Evolutionary conservation across 2,888 invertebrate genomes (phyloP).

Genomic region (Siphlonurus alternatus): DNA sequence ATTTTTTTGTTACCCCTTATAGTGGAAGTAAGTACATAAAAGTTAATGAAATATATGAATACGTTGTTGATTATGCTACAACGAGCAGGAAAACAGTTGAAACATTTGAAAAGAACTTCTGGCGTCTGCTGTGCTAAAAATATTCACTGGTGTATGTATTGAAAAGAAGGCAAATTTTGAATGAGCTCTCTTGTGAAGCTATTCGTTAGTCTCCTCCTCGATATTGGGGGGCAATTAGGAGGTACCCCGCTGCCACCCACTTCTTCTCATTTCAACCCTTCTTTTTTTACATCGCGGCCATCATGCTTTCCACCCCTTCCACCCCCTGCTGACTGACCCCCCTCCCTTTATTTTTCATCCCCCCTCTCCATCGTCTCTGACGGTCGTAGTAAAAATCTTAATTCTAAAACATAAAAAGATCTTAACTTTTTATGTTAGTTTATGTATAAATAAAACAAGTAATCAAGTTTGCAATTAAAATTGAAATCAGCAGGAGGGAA

Average conservation of each 20-base stretch:
- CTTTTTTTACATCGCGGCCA: not conserved
- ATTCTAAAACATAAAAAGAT: not conserved
- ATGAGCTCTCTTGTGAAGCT: not conserved
- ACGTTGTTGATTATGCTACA: not conserved
- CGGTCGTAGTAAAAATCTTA: not conserved
- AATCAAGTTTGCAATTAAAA: not conserved
- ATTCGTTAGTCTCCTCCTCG: too few species aligned
- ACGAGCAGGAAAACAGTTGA: not conserved
- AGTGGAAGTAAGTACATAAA: too few species aligned
- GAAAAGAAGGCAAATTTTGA: not conserved
- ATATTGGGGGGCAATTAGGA: not conserved
- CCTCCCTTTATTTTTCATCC: not conserved
- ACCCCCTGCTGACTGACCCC: not conserved
- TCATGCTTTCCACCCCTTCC: not conserved
- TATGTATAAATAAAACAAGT: not conserved
- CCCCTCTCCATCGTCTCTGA: too few species aligned
- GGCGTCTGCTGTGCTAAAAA: too few species aligned
- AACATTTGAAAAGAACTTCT: not conserved
- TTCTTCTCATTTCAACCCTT: not conserved
- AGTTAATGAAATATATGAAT: not conserved
- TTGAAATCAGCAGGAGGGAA: not conserved
- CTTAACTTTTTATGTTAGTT: not conserved
- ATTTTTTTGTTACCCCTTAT: too few species aligned
- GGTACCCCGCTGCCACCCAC: not conserved
- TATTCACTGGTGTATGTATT: not conserved